These are phyloP conservation scores for Acleris emargana DNA, from an alignment of 2,888 invertebrate species.

Conservation along the genomic window DNA sequence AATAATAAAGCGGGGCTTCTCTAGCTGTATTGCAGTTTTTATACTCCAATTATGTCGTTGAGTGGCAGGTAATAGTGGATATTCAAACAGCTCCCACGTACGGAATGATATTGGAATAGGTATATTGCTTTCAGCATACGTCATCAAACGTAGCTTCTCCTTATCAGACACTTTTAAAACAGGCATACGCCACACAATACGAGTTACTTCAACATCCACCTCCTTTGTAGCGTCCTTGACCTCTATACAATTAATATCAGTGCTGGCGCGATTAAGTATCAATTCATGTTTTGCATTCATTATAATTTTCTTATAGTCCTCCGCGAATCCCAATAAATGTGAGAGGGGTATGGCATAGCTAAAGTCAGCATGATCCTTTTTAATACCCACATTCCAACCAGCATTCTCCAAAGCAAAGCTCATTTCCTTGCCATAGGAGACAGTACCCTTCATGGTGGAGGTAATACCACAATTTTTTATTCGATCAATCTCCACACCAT, in stretches of 20 bases:
- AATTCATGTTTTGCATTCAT: slow-evolving; percentile 36
- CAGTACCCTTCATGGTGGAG: slow-evolving; percentile 30
- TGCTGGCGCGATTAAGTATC: slow-evolving; percentile 19
- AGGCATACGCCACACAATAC: slow-evolving; percentile 22
- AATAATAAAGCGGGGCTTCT: slow-evolving; percentile 34
- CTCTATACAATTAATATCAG: slow-evolving; percentile 5
- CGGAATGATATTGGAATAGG: slow-evolving; percentile 17
- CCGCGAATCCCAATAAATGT: slow-evolving; percentile 34
- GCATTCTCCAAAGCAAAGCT: slow-evolving; percentile 2
- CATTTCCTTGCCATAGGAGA: slow-evolving; percentile 6
- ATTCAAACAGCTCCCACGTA: slow-evolving; percentile 25
- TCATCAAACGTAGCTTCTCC: slow-evolving; percentile 23
- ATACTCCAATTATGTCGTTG: slow-evolving; percentile 20
- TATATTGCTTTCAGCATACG: not conserved
- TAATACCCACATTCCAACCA: slow-evolving; percentile 5
- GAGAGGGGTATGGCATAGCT: slow-evolving; percentile 24
- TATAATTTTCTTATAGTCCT: slow-evolving; percentile 32
- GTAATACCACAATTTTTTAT: slow-evolving; percentile 38
- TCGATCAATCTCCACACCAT: slow-evolving; percentile 38
- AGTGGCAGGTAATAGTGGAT: slow-evolving; percentile 5
- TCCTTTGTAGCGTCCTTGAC: not conserved
- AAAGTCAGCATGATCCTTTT: slow-evolving; percentile 10
- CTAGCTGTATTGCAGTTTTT: slow-evolving; percentile 21
- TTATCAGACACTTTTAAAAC: slow-evolving; percentile 24
- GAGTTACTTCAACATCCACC: not conserved